Evolutionary conservation across 2,797 vertebrate genomes (phyloP).

Genomic region (Neopelma chrysocephalum): DNA sequence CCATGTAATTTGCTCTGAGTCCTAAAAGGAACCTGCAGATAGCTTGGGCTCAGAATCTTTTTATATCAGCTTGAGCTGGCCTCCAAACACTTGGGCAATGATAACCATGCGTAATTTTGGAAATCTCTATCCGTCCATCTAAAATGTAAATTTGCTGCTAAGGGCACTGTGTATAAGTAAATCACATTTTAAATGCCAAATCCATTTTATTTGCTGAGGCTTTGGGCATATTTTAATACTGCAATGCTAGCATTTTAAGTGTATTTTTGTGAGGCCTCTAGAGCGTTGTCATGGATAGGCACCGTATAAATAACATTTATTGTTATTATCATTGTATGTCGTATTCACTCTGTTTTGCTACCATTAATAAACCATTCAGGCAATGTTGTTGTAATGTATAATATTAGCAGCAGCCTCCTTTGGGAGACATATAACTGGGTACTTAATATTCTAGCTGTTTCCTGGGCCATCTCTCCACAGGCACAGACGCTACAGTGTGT

Average conservation of each 20-base stretch:
- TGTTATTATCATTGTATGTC: conserved; percentile 79
- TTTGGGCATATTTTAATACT: conserved; percentile 58
- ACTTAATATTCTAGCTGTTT: conserved; percentile 76
- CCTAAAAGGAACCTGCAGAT: not conserved
- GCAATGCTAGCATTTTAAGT: conserved; percentile 67
- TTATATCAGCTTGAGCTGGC: not conserved
- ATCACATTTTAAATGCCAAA: conserved; percentile 26
- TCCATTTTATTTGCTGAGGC: conserved; percentile 43
- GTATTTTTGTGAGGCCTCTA: conserved; percentile 67
- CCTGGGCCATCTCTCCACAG: conserved; percentile 54
- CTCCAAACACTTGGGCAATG: not conserved
- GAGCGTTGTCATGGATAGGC: conserved; percentile 56
- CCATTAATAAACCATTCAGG: conserved; percentile 81
- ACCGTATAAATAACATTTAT: conserved; percentile 79
- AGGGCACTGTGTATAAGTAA: not conserved
- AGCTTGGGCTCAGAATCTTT: not conserved
- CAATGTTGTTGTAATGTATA: conserved; percentile 76
- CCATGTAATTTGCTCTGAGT: not conserved
- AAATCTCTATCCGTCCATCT: not conserved
- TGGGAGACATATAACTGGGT: conserved; percentile 65
- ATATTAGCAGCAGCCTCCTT: conserved; percentile 73
- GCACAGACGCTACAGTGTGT: conserved; percentile 1
- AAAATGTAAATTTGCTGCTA: not conserved
- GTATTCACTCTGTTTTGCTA: conserved; percentile 77
- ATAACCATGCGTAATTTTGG: not conserved